Base-by-base conservation (phyloP, 2,797 vertebrate genomes). In the Amniataba percoides region DNA sequence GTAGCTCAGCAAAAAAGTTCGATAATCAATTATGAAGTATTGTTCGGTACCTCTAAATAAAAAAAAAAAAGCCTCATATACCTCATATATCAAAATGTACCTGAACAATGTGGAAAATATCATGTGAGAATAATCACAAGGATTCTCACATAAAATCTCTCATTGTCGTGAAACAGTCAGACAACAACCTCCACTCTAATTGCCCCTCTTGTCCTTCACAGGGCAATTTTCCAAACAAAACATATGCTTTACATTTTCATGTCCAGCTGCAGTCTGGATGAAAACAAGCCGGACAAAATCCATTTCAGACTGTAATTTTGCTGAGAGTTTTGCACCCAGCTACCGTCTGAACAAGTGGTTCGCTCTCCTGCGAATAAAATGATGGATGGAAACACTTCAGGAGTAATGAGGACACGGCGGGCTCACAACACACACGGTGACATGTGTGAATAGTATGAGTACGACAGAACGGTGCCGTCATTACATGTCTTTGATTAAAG, bases 151-250 rank as follows among this genome's bases (percentile, higher is more conserved):
- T 78, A 23, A 74, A 67, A 65, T 55, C 27, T 64, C 23, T 62
- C 25, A 16, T 56, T 78, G 53, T 42, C 1, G 53, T 15, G 60
- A 59, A 67, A 68, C 43, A 48, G 43, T 52, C 25, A 11, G 6
- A 53, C 13, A 64, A 71, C 60, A 57, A 59, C 23, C 8, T 11
- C 63, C 53, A 45, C 73, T 66, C 64, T 81, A 84, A 90, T 81
- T 82, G 73, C 18, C 34, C 80, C 90, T 85, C 82, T 92, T 72
- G 87, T 91, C 89, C 89, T 87, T 90, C 82, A 52, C 31, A 39
- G 67, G 39, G 52, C 60, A 78, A 91, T 91, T 89, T 82, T 40
- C 51, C 1, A 68, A 78, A 92, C 87, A 91, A 87, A 90, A 87
- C 79, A 39, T 36, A 9, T 18, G 45, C 58, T 82, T 82, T 55